Conservation (phyloP, 30 jellyfish, hydroid and myxozoan species). For the Pelagia noctiluca region DNA sequence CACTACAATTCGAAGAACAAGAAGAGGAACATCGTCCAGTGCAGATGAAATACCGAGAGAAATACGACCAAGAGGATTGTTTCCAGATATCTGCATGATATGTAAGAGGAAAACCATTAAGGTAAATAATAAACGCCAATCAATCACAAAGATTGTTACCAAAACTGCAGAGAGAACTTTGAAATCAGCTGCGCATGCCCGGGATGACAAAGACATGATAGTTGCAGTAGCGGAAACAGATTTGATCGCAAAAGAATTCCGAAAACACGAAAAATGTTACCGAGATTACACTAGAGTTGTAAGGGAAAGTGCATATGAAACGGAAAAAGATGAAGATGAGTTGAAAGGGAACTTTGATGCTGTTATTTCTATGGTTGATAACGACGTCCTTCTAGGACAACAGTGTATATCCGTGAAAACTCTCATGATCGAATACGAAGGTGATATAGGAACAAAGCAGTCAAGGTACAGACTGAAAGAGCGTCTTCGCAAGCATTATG, state of each 20-base stretch:
- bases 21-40: background rate
- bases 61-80: background rate
- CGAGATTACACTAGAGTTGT: constrained; percentile 51
- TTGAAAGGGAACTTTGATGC: constrained; percentile 28
- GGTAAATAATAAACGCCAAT: background rate
- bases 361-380: constrained; percentile 30
- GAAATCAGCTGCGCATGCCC: background rate
- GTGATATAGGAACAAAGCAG: background rate
- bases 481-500: background rate
- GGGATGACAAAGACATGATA: background rate
- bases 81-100: constrained; percentile 40
- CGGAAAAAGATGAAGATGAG: background rate
- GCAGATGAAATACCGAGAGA: too few relatives aligned
- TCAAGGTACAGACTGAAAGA: background rate
- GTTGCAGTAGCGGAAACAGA: background rate
- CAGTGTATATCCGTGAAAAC: constrained; percentile 52
- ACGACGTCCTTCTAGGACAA: constrained; percentile 37
- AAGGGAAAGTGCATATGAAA: constrained; percentile 19
- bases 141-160: background rate
- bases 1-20: background rate
- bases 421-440: background rate
- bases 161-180: constrained; percentile 4
- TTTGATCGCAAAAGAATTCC: constrained; percentile 19
- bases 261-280: constrained; percentile 27
- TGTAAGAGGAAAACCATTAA: constrained; percentile 25